Percentiles rank a stretch among this genome's conserved stretches.
Conservation (phyloP, 2,888 invertebrate genomes). For the Tryphoninae sp. region DNA sequence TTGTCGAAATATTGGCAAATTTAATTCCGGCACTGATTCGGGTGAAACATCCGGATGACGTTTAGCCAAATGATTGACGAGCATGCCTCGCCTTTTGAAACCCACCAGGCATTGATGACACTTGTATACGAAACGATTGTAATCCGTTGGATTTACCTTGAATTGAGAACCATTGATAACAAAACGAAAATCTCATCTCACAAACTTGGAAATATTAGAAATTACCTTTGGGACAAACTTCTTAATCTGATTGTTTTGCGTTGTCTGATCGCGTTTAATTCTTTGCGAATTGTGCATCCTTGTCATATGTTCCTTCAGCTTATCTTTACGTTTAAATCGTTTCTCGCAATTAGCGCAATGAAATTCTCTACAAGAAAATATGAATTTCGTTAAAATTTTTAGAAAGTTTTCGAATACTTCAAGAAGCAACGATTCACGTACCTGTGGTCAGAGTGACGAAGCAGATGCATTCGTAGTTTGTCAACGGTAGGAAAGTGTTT, state of each 20-base stretch:
- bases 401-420: neutral
- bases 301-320: conserved; percentile 88
- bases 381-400: neutral
- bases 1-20: conserved; percentile 89
- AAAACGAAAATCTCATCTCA: neutral
- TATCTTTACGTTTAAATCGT: conserved; percentile 90
- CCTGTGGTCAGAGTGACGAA: conserved; percentile 82
- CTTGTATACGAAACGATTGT: conserved; percentile 88
- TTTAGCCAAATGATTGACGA: conserved; percentile 93
- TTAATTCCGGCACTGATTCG: conserved; percentile 88
- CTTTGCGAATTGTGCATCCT: conserved; percentile 85
- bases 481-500: conserved; percentile 88
- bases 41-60: conserved; percentile 86
- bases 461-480: conserved; percentile 88
- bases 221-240: conserved; percentile 84
- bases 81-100: conserved; percentile 92
- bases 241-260: conserved; percentile 78
- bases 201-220: neutral
- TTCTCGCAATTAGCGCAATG: conserved; percentile 89
- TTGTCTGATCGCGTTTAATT: conserved; percentile 65
- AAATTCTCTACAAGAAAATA: conserved; percentile 84
- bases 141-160: conserved; percentile 84
- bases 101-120: conserved; percentile 89
- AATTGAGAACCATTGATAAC: neutral
- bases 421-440: conserved; percentile 67